Conservation (phyloP, 2,888 invertebrate species). For the Alentia gelatinosa region DNA sequence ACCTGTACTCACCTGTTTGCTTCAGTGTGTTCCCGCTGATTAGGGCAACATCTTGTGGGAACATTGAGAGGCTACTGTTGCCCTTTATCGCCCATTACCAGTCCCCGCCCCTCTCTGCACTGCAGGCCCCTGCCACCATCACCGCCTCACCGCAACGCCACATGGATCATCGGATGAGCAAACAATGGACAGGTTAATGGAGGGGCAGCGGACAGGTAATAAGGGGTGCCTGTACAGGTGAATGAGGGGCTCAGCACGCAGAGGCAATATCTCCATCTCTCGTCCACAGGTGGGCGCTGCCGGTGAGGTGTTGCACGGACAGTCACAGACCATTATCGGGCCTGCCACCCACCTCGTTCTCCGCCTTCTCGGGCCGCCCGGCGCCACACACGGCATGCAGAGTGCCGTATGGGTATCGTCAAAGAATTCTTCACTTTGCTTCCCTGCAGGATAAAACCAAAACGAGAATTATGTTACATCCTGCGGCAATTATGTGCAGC, state of each 20-base stretch:
- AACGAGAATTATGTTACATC: no score
- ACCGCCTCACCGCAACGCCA: not conserved
- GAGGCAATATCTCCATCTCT: not conserved
- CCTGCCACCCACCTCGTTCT: not conserved
- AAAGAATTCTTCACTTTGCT: no score
- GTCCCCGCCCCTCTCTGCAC: not conserved
- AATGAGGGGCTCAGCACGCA: not conserved
- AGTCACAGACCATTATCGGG: not conserved
- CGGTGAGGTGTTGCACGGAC: not conserved
- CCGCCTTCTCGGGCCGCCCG: no score
- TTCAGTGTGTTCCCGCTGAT: not conserved
- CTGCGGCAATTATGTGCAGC: no score
- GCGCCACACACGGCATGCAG: no score
- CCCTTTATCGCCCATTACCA: conserved; percentile 43
- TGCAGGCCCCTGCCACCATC: not conserved
- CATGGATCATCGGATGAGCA: conserved; percentile 27
- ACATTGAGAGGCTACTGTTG: not conserved
- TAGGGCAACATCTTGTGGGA: not conserved
- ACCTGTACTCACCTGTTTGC: conserved; percentile 1
- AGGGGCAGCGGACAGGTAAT: not conserved
- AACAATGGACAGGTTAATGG: conserved; percentile 35
- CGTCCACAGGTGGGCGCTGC: not conserved
- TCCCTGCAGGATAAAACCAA: no score
- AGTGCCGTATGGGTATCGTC: no score
- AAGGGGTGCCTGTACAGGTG: not conserved